Base-by-base conservation (phyloP, 2,888 invertebrate genomes). In the Drosophila hamatofila region DNA sequence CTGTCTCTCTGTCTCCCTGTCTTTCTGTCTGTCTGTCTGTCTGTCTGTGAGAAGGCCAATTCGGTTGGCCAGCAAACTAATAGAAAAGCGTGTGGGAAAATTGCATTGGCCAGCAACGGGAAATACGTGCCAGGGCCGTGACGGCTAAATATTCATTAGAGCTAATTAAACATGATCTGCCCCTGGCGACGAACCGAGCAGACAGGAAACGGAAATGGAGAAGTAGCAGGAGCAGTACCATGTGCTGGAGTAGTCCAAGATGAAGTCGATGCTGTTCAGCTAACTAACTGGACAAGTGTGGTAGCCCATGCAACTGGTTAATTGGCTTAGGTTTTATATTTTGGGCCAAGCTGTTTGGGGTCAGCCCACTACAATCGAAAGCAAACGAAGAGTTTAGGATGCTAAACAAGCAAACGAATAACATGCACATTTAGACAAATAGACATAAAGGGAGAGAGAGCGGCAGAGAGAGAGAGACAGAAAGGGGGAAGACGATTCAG, bases 91-190 rank as follows among this genome's bases (percentile, higher is more conserved):
- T 87, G 83, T 78, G 71, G 80, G 80, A 75, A 83, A 85, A 81
- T 86, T 78, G 75, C 72, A 81, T 79, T 79, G 74, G 60, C 65
- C 70, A 48, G 61, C 60, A 66, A 60, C 49, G 48, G 51, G 51
- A 39, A 72, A 74, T 72, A 74, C 78, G 76, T 72, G 70, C 74
- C 69, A 56, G 57, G 65, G 61, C 65, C 65, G 60, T 72, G 56
- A 62, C 64, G 67, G 73, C 84, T 72, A 85, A 87, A 88, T 83
- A 88, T 89, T 88, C 90, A 87, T 89, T 89, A 89, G 85, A 73
- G 78, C 81, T 88, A 87, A 83, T 85, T 87, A 89, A 81, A 83
- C 83, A 81, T 81, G 86, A 89, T 86, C 88, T 71, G 83, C 72
- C 75, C 68, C 68, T 57, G 70, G 74, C 72, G 75, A 54, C 51